phyloP scores from a whole-genome alignment of 2,797 vertebrate species.

The Chloroceryle amazona region DNA sequence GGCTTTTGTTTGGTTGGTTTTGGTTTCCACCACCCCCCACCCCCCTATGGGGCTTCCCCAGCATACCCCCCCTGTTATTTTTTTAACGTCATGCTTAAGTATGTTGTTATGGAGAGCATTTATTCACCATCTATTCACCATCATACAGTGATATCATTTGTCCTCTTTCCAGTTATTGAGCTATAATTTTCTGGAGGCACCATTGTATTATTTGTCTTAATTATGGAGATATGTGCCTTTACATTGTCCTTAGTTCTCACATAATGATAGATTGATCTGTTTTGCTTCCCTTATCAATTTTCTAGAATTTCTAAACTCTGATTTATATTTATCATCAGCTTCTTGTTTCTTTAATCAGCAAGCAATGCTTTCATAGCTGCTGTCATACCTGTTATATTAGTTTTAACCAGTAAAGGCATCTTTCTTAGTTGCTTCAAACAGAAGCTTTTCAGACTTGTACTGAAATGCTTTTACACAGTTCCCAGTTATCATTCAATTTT shows the following conservation, averaged over 20 bases:
- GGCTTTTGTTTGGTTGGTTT: accelerated
- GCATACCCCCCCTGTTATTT: too few species aligned
- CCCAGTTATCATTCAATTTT: not conserved
- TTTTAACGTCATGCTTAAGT: not conserved
- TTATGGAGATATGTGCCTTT: not conserved
- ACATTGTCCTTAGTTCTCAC: not conserved
- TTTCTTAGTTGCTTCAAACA: conserved; percentile 10
- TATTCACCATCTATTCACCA: not conserved
- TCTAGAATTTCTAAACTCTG: not conserved
- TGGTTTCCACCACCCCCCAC: too few species aligned
- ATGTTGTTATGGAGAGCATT: not conserved
- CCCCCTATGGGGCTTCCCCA: not conserved
- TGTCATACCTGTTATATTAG: not conserved
- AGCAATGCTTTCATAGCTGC: not conserved
- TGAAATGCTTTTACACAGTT: not conserved
- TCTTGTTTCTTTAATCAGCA: conserved; percentile 25
- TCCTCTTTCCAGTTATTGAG: not conserved
- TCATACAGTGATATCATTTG: not conserved
- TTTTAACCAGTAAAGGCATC: not conserved
- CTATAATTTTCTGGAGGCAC: not conserved
- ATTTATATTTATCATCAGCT: not conserved
- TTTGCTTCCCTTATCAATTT: conserved; percentile 23
- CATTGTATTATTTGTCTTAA: not conserved
- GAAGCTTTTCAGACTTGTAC: not conserved
- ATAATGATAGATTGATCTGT: not conserved